Percentiles rank a stretch among this genome's conserved stretches.
Evolutionary conservation across 2,888 invertebrate genomes (phyloP).

Genomic region (Synergus umbraculus): DNA sequence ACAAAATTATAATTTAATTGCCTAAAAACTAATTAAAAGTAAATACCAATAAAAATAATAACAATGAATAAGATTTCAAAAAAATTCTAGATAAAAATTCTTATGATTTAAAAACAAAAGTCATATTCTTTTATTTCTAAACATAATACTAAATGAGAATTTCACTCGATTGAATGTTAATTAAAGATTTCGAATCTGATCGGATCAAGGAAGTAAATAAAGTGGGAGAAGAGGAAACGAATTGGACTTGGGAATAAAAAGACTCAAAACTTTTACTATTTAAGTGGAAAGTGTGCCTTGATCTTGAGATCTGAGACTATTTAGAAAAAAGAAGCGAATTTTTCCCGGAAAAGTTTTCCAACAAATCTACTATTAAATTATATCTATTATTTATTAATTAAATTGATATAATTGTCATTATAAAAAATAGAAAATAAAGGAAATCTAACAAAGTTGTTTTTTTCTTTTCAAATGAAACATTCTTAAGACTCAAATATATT

Average conservation of each 20-base stretch:
- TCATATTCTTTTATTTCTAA: not conserved
- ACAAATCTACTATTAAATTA: not conserved
- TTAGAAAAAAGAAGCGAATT: not conserved
- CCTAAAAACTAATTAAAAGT: not conserved
- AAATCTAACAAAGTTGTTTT: not conserved
- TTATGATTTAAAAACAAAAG: not conserved
- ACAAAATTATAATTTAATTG: not conserved
- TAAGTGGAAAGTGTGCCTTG: not conserved
- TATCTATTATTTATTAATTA: no score
- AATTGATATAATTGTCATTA: no score
- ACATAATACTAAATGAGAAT: not conserved
- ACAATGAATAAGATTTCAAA: no score
- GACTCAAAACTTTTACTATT: not conserved
- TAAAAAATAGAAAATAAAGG: no score
- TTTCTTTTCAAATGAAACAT: not conserved
- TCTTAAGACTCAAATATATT: not conserved
- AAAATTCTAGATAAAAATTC: no score
- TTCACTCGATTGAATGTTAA: not conserved
- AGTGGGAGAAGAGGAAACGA: not conserved
- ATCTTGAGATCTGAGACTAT: not conserved
- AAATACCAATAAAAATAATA: no score
- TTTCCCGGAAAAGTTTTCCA: not conserved
- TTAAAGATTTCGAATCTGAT: not conserved
- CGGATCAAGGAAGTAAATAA: not conserved
- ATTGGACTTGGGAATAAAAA: constrained; percentile 3